Evolutionary conservation across 2,797 vertebrate species (phyloP).

Genomic region (Lerista edwardsae): DNA sequence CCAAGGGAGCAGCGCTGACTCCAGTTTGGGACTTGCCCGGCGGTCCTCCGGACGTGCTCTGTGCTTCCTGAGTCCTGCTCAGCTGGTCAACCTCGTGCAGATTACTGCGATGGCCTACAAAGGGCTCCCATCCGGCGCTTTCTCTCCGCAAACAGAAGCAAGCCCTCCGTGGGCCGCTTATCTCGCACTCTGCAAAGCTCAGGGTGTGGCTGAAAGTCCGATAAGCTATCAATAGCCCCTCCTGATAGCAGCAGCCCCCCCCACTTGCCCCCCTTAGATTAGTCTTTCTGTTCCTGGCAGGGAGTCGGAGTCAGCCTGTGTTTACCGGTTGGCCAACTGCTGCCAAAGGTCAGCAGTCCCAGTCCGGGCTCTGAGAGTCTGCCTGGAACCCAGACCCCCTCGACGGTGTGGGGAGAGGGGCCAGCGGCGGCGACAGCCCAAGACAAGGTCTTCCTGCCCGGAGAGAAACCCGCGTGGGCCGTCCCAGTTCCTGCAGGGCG

Average conservation of each 20-base stretch:
- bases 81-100: not conserved
- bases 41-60: too few relatives aligned
- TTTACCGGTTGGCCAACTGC: conserved; percentile 22
- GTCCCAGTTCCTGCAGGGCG: not conserved
- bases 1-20: not conserved
- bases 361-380: too few relatives aligned
- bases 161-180: not conserved
- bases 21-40: not conserved
- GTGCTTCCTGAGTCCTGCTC: not conserved
- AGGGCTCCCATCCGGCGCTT: not conserved
- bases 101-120: not conserved
- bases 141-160: not conserved
- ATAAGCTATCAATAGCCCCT: not conserved
- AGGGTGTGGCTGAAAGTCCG: not conserved
- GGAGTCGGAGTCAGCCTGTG: not conserved
- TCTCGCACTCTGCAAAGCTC: not conserved
- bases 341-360: conserved; percentile 8
- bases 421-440: too few relatives aligned
- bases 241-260: too few relatives aligned
- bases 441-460: not conserved
- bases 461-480: not conserved
- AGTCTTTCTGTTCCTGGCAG: too few relatives aligned
- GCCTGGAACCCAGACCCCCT: not conserved
- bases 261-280: too few relatives aligned
- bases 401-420: too few relatives aligned